These are phyloP conservation scores for Yponomeuta evonymella DNA, from an alignment of 2,888 invertebrate species.

Conservation along the genomic window DNA sequence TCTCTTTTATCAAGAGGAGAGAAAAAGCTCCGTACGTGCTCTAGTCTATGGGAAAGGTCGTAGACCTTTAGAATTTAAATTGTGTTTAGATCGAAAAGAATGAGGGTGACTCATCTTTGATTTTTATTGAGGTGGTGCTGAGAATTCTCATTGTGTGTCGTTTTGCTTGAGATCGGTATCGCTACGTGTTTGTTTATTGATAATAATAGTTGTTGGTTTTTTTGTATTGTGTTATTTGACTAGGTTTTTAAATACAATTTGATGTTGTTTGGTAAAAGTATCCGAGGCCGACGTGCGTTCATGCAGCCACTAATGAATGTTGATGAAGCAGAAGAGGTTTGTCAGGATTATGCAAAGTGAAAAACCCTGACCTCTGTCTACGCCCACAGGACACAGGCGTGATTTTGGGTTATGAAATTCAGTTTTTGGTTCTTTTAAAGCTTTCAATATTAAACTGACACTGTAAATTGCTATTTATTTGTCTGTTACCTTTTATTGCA, in stretches of 20 bases:
- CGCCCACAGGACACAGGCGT: too few relatives aligned
- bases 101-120: constrained; percentile 16
- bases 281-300: too few relatives aligned
- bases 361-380: too few relatives aligned
- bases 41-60: constrained; percentile 42
- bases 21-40: constrained; percentile 33
- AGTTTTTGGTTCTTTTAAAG: too few relatives aligned
- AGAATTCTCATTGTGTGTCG: constrained; percentile 5
- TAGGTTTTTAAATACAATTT: neutral
- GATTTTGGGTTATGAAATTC: too few relatives aligned
- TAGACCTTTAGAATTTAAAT: constrained; percentile 44
- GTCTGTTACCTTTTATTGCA: too few relatives aligned
- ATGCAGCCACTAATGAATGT: too few relatives aligned
- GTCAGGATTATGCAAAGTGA: too few relatives aligned
- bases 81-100: constrained; percentile 14
- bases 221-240: neutral
- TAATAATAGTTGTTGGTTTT: neutral
- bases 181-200: neutral
- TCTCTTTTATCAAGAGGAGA: constrained; percentile 13
- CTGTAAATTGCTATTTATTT: too few relatives aligned
- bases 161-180: neutral
- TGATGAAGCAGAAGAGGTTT: too few relatives aligned
- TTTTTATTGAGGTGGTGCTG: constrained; percentile 11
- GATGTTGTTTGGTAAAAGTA: neutral
- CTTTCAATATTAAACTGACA: too few relatives aligned